A percentile compares a stretch with the other conserved stretches of the same genome.
Conservation (phyloP, 1,140 invertebrate genomes). For the Ceratosolen solmsi region DNA sequence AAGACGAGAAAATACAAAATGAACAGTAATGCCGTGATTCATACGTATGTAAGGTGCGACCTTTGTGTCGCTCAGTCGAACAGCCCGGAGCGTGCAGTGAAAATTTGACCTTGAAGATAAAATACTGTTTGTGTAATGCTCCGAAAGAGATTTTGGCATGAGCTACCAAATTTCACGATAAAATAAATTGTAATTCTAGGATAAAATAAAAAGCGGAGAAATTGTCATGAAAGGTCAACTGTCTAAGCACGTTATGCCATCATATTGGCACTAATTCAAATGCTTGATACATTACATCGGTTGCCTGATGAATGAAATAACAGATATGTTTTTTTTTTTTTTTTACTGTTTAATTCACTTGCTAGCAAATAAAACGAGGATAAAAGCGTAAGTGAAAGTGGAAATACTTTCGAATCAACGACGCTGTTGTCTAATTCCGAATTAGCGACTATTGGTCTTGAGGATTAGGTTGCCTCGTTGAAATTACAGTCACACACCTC, state of each 20-base stretch:
- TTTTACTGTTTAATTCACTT: not conserved
- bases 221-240: not conserved
- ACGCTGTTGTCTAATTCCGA: too few species aligned
- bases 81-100: too few species aligned
- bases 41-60: not conserved
- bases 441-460: too few species aligned
- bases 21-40: not conserved
- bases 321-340: not conserved
- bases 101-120: not conserved
- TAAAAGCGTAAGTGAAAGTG: too few species aligned
- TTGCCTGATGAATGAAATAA: too few species aligned
- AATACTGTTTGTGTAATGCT: not conserved
- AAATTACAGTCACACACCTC: too few species aligned
- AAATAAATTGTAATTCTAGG: not conserved
- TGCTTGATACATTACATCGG: too few species aligned
- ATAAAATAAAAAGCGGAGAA: not conserved
- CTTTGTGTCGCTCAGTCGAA: not conserved
- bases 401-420: too few species aligned
- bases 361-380: too few species aligned
- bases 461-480: too few species aligned
- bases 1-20: not conserved
- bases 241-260: not conserved
- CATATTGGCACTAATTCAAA: constrained; percentile 8
- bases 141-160: not conserved
- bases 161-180: not conserved